Evolutionary conservation across 2,797 vertebrate species (phyloP).

Genomic region (Catharus ustulatus): DNA sequence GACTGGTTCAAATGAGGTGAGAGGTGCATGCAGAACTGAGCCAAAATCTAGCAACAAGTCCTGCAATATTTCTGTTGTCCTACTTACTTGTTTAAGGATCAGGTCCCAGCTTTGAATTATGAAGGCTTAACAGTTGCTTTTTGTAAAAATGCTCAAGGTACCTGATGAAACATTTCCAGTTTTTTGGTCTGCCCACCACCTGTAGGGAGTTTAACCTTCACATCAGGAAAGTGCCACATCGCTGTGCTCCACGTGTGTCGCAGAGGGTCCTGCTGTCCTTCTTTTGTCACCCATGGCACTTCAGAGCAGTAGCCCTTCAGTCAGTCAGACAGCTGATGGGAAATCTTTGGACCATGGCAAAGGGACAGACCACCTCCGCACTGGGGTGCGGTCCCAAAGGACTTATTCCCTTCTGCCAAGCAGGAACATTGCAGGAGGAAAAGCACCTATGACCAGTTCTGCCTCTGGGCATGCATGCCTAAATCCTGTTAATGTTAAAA

Average conservation of each 20-base stretch:
- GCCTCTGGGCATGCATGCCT: neutral
- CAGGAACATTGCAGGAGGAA: neutral
- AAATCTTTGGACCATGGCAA: neutral
- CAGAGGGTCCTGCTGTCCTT: neutral
- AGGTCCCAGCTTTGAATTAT: neutral
- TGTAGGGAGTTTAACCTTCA: neutral
- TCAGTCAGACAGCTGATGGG: neutral
- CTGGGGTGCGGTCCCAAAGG: neutral
- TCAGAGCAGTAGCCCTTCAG: neutral
- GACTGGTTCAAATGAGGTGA: neutral
- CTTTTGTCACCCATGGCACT: neutral
- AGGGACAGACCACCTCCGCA: neutral
- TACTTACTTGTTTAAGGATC: neutral
- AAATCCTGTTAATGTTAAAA: neutral
- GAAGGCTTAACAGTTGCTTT: neutral
- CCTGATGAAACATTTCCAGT: neutral
- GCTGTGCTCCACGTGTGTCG: neutral
- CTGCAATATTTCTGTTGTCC: neutral
- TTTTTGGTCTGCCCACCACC: neutral
- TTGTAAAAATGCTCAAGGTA: neutral
- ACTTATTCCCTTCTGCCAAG: neutral
- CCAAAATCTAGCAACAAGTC: neutral
- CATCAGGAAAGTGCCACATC: neutral
- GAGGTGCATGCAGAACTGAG: neutral
- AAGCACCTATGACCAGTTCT: neutral